A percentile compares a stretch with the other conserved stretches of the same genome.
These are phyloP conservation scores for Fragum fragum DNA, from an alignment of 2,888 invertebrate species.

Conservation along the genomic window DNA sequence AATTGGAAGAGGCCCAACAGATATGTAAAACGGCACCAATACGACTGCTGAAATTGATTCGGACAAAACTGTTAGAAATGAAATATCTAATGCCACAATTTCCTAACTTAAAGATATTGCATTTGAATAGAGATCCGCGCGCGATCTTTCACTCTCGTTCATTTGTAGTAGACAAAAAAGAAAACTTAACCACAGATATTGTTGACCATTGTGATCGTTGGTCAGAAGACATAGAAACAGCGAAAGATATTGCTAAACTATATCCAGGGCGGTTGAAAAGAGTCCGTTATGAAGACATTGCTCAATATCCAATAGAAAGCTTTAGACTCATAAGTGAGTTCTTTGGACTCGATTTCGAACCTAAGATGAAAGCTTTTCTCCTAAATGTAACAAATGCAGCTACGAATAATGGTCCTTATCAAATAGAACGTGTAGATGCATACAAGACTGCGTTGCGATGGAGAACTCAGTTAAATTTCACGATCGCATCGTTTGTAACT, in stretches of 20 bases:
- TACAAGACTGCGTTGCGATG: not conserved
- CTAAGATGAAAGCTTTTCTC: not conserved
- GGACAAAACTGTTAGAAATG: not conserved
- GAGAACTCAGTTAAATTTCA: not conserved
- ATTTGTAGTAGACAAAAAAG: not conserved
- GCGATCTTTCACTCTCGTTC: conserved; percentile 34
- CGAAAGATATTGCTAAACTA: not conserved
- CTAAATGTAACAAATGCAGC: not conserved
- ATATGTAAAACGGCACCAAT: not conserved
- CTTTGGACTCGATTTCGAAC: conserved; percentile 8
- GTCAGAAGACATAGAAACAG: not conserved
- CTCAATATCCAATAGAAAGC: not conserved
- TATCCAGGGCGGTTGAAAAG: conserved; percentile 22
- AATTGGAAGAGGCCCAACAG: not conserved
- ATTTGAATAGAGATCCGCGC: conserved; percentile 39
- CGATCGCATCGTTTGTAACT: not conserved
- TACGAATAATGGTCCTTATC: not conserved
- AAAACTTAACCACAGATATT: not conserved
- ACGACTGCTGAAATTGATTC: conserved; percentile 21
- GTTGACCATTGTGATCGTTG: not conserved
- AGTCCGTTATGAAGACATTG: conserved; percentile 32
- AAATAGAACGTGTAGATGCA: not conserved
- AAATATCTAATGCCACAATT: conserved; percentile 20
- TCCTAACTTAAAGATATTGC: conserved; percentile 40
- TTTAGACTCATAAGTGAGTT: conserved; percentile 24